Evolutionary conservation across 92 coral and sea anemone species (phyloP).

Genomic region (Palythoa heliodiscus): DNA sequence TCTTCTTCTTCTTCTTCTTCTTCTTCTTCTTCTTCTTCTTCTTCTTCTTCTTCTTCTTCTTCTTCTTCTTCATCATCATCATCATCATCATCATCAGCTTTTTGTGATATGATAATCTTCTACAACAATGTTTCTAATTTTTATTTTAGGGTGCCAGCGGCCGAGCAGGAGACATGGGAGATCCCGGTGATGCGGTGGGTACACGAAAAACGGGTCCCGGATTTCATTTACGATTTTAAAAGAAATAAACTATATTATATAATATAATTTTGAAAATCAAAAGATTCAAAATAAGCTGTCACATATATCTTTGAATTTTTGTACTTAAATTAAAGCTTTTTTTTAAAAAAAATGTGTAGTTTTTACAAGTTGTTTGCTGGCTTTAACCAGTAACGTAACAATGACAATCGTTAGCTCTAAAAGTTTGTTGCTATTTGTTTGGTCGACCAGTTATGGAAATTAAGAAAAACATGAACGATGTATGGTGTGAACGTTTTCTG

Average conservation of each 20-base stretch:
- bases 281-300: not conserved
- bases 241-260: not conserved
- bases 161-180: not conserved
- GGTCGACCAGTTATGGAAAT: too few species aligned
- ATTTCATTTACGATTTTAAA: not conserved
- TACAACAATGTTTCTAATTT: not conserved
- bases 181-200: not conserved
- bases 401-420: too few species aligned
- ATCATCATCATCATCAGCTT: not conserved
- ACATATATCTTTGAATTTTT: too few species aligned
- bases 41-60: not conserved
- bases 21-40: not conserved
- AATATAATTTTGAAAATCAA: not conserved
- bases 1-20: too few species aligned
- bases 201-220: not conserved
- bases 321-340: too few species aligned
- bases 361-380: too few species aligned
- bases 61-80: not conserved
- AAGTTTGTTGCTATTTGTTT: too few species aligned
- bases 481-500: too few species aligned
- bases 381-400: too few species aligned
- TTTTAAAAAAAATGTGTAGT: too few species aligned
- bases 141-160: constrained; percentile 4
- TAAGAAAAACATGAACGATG: too few species aligned
- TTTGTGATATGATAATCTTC: too few species aligned